These are phyloP conservation scores for Lasius fuliginosus DNA, from an alignment of 2,888 invertebrate genomes.

Conservation along the genomic window DNA sequence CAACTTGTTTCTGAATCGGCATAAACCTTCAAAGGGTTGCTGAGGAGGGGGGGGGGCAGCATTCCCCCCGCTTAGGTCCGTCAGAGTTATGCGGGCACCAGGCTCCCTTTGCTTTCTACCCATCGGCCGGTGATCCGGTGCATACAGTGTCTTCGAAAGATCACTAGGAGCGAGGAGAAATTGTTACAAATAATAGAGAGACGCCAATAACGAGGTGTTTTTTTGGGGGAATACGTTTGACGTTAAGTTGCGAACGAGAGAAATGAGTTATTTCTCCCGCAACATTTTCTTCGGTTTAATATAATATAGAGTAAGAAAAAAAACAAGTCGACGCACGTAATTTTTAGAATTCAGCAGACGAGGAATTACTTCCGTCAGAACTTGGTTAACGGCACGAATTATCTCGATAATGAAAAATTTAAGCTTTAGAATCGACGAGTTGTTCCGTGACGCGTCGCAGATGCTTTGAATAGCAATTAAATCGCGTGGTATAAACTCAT, in stretches of 20 bases:
- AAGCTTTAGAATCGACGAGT: slow-evolving; percentile 63
- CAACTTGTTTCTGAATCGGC: slow-evolving; percentile 85
- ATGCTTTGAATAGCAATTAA: slow-evolving; percentile 64
- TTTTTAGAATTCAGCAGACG: neutral
- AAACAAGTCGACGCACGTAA: neutral
- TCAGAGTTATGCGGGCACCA: slow-evolving; percentile 77
- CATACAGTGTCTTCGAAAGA: neutral
- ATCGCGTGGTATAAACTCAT: slow-evolving; percentile 69
- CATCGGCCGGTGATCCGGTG: slow-evolving; percentile 15
- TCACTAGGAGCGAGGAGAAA: slow-evolving; percentile 18
- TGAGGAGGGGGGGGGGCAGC: slow-evolving; percentile 20
- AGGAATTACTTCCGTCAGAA: neutral
- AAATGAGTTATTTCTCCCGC: neutral
- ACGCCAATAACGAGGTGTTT: neutral
- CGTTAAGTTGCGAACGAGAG: neutral
- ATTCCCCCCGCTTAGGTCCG: slow-evolving; percentile 68
- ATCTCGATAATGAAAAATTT: neutral
- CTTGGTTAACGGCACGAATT: neutral
- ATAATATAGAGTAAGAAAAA: neutral
- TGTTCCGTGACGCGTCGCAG: slow-evolving; percentile 56
- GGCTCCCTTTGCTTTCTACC: slow-evolving; percentile 46
- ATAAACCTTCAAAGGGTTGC: slow-evolving; percentile 83
- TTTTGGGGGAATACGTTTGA: neutral
- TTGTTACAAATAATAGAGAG: slow-evolving; percentile 28
- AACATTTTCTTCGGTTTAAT: neutral